Conservation (phyloP, 2,888 invertebrate genomes). For the Ophioninae sp. region DNA sequence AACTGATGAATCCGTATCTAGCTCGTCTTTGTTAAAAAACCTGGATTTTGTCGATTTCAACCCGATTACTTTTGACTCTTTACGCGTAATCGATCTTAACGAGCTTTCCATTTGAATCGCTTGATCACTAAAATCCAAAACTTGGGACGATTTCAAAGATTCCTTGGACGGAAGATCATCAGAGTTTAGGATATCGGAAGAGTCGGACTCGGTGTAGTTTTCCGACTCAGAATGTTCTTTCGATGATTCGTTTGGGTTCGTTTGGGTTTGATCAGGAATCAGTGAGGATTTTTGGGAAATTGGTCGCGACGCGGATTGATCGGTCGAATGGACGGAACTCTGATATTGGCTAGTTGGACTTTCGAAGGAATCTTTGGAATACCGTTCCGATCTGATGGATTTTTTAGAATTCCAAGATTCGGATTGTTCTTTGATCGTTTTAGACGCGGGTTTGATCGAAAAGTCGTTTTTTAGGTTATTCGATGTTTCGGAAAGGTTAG, state of each 20-base stretch:
- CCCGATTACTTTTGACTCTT: background rate
- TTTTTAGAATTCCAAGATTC: background rate
- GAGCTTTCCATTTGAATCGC: background rate
- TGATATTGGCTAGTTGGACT: conserved; percentile 31
- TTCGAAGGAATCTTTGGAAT: conserved; percentile 62
- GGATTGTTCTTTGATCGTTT: conserved; percentile 5
- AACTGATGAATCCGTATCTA: background rate
- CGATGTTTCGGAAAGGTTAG: conserved; percentile 17
- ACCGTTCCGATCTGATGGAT: conserved; percentile 11
- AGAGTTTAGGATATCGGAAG: background rate
- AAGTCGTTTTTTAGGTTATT: background rate
- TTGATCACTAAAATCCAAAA: background rate
- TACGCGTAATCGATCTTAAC: background rate
- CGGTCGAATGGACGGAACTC: conserved; percentile 1
- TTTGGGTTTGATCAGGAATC: background rate
- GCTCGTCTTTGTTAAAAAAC: background rate
- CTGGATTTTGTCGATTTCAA: background rate
- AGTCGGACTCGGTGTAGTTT: background rate
- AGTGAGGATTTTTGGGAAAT: background rate
- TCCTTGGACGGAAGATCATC: background rate
- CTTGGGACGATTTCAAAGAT: background rate
- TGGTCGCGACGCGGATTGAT: background rate
- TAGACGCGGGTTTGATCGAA: background rate
- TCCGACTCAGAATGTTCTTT: background rate
- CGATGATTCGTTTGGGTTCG: too few relatives aligned